Conservation (phyloP, 2,113 vertebrate genomes). For the Erpornis zantholeuca region DNA sequence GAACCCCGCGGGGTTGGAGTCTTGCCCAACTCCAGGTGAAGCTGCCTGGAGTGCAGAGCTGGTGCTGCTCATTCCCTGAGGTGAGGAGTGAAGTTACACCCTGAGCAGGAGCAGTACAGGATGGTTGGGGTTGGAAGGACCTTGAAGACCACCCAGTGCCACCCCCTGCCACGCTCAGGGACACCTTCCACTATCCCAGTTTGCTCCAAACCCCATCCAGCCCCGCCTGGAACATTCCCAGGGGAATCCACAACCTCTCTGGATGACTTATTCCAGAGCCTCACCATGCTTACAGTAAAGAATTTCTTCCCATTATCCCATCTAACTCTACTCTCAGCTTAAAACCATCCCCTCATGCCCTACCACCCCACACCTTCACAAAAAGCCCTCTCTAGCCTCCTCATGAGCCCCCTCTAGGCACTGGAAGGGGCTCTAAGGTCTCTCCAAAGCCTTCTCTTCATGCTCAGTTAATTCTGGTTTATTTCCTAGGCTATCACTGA, state of each 20-base stretch:
- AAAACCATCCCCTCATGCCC: background rate
- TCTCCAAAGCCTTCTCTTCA: background rate
- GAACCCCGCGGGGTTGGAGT: background rate
- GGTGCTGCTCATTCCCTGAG: background rate
- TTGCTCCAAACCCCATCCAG: background rate
- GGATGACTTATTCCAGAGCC: background rate
- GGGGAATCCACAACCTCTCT: background rate
- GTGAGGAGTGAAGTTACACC: background rate
- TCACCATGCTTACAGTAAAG: fast-evolving
- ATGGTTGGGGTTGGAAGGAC: background rate
- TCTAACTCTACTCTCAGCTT: background rate
- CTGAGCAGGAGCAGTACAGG: background rate
- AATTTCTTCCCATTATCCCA: background rate
- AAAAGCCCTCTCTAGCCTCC: background rate
- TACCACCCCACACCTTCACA: background rate
- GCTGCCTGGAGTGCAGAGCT: background rate
- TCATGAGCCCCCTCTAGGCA: background rate
- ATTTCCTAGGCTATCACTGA: background rate
- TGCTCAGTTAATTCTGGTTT: background rate
- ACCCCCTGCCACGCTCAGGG: background rate
- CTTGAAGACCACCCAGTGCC: background rate
- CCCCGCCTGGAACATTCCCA: background rate
- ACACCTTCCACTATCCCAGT: background rate
- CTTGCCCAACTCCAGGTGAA: fast-evolving
- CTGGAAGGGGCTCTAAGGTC: background rate